Evolutionary conservation across 2,113 vertebrate genomes (phyloP), one percentile per base, ranked within the genome.

Genomic region (Carollia perspicillata): DNA sequence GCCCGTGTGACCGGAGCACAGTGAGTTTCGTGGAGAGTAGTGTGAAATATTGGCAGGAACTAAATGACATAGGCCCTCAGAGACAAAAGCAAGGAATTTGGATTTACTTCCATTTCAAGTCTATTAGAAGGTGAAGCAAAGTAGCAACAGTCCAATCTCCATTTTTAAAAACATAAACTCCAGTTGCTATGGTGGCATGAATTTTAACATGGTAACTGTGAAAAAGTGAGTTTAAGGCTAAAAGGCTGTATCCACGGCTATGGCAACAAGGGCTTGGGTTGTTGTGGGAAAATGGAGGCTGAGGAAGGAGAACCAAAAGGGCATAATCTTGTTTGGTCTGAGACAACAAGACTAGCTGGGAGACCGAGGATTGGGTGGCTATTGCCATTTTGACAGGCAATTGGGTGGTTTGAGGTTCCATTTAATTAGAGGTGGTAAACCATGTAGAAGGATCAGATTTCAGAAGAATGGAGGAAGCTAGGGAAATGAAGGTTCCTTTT

Each of bases 21-120:
- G 33, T 0, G 8, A 68, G 35, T 11, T 18, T 66, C 9, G 3
- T 55, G 37, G 22, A 66, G 9, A 8, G 7, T 44, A 12, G 2
- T n/a, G 0, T 49, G 17, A 68, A 89, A 42, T 47, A 49, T 0
- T 79, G 81, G 33, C 14, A 66, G 18, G 28, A 77, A 77, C 5
- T 77, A 81, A 69, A 26, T 49, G 18, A 33, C 37, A 65, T 10
- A 58, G 13, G 23, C n/a, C 37, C 6, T 83, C 47, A 12, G n/a
- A 88, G 74, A 55, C 16, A 84, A 93, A 63, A 49, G 2, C 9
- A 6, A 81, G 33, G 33, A 37, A 16, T 65, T 78, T 75, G 53
- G 20, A 65, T 94, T 51, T 92, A 63, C 89, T 96, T 84, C 75
- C 26, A 1, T 44, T 87, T 90, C 47, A 77, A 81, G 28, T 93